Evolutionary conservation across 2,888 invertebrate genomes (phyloP).

Genomic region (Machimus atricapillus): DNA sequence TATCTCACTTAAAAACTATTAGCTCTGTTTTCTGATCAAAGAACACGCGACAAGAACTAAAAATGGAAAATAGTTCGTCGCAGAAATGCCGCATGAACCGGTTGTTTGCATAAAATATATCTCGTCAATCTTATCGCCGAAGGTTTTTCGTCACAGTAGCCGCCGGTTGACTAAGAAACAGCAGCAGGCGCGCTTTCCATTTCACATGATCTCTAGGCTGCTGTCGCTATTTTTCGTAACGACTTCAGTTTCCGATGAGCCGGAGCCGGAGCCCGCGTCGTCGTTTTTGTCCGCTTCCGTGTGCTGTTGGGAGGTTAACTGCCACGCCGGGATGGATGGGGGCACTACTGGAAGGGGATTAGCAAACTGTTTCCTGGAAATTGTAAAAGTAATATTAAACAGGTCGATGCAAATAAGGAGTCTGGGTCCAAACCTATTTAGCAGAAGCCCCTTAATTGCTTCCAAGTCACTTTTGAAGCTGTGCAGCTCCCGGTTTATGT

Average conservation of each 20-base stretch:
- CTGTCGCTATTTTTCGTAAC: slow-evolving; percentile 78
- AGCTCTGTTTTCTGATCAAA: neutral
- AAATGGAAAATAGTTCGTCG: neutral
- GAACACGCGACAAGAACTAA: neutral
- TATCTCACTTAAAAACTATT: neutral
- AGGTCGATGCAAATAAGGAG: neutral
- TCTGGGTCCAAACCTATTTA: slow-evolving; percentile 67
- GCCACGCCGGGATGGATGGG: slow-evolving; percentile 83
- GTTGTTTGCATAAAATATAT: neutral
- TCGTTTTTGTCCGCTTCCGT: slow-evolving; percentile 62
- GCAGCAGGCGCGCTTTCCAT: neutral
- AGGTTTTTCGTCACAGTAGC: neutral
- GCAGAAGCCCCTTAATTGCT: slow-evolving; percentile 75
- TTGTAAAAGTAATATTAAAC: neutral
- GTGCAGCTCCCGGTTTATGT: slow-evolving; percentile 68
- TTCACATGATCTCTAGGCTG: slow-evolving; percentile 77
- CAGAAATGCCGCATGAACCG: neutral
- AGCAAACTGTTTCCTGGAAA: slow-evolving; percentile 78
- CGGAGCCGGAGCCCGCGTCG: slow-evolving; percentile 71
- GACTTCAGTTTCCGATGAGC: slow-evolving; percentile 76
- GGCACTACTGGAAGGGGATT: slow-evolving; percentile 70
- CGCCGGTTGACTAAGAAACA: neutral
- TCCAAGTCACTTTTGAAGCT: slow-evolving; percentile 74
- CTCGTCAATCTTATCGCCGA: neutral
- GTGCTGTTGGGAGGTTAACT: slow-evolving; percentile 65